Base-by-base conservation (phyloP, 2,797 vertebrate species). In the Myotis findleyi region DNA sequence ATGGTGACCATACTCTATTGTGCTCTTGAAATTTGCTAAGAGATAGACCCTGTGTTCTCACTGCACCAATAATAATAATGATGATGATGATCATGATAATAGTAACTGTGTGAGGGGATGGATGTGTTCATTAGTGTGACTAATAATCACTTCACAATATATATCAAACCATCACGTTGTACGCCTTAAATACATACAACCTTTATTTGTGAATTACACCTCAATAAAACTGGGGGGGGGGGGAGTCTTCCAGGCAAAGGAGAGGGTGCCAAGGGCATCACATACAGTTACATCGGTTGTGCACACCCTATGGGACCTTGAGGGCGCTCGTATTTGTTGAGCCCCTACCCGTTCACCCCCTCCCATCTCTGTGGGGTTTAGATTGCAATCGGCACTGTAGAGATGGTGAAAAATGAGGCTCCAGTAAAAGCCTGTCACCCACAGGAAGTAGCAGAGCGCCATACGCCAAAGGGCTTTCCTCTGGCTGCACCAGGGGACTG, bases 401-500 rank as follows among this genome's bases (percentile, higher is more conserved):
- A 41, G 59, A 66, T 0, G 11, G 25, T 1, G 7, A 33, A 84
- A 87, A 94, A 33, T 7, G 41, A 82, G 55, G 14, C 12, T 55
- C 87, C 27, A 57, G 33, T 3, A 33, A 59, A 73, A 68, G 51
- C 21, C 25, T 2, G 27, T 33, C 20, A 20, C 16, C n/a, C 75
- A 44, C 16, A 71, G 12, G 30, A 41, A 55, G 13, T 3, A 75
- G 4, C 2, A 72, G 38, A 80, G 14, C 25, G 68, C 16, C 55
- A 16, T 3, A 8, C 27, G 30, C 82, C 20, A 53, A n/a, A 51
- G 14, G 36, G 18, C 41, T 44, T 84, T 13, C 59, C 44, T 64
- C 25, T 17, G 11, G 81, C 18, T 8, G 25, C 55, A n/a, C 10
- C 0, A 8, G 36, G 16, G 13, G 4, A 6, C 7, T 0, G 0